phyloP scores from a whole-genome alignment of 2,797 vertebrate genomes.

The Eulemur mongoz region DNA sequence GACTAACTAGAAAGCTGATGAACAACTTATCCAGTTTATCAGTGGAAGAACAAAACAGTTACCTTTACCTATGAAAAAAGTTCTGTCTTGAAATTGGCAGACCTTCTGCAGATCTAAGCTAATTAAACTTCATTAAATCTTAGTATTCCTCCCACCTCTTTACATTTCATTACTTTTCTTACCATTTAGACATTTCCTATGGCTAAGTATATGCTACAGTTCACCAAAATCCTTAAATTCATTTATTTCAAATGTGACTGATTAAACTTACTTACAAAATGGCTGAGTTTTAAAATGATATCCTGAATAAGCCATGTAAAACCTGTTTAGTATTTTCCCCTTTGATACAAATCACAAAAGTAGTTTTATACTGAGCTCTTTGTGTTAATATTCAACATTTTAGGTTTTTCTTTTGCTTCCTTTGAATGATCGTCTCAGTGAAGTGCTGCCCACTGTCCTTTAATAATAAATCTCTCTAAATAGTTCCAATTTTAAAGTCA shows the following conservation, averaged over 20 bases:
- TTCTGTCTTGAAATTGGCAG: constrained; percentile 26
- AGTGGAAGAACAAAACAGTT: constrained; percentile 16
- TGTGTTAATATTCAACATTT: constrained; percentile 43
- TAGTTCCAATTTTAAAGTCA: constrained; percentile 36
- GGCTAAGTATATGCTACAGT: constrained; percentile 26
- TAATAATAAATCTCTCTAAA: constrained; percentile 41
- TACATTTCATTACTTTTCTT: constrained; percentile 34
- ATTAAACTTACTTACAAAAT: constrained; percentile 51
- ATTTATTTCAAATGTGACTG: constrained; percentile 38
- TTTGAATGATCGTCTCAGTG: constrained; percentile 39
- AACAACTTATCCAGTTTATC: constrained; percentile 33
- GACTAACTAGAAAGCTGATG: constrained; percentile 18
- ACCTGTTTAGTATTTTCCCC: not conserved
- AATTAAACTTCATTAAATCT: constrained; percentile 50
- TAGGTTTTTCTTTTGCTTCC: not conserved
- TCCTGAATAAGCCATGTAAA: constrained; percentile 25
- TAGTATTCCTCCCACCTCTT: not conserved
- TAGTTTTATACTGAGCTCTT: not conserved
- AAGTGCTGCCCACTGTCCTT: not conserved
- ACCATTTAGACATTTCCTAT: constrained; percentile 39
- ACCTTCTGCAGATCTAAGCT: not conserved
- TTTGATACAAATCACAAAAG: constrained; percentile 47
- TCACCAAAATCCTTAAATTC: constrained; percentile 30
- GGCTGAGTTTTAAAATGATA: constrained; percentile 47
- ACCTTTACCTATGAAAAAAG: constrained; percentile 18